phyloP scores from a whole-genome alignment of 2,888 invertebrate species.

The Stenoptilia bipunctidactyla region DNA sequence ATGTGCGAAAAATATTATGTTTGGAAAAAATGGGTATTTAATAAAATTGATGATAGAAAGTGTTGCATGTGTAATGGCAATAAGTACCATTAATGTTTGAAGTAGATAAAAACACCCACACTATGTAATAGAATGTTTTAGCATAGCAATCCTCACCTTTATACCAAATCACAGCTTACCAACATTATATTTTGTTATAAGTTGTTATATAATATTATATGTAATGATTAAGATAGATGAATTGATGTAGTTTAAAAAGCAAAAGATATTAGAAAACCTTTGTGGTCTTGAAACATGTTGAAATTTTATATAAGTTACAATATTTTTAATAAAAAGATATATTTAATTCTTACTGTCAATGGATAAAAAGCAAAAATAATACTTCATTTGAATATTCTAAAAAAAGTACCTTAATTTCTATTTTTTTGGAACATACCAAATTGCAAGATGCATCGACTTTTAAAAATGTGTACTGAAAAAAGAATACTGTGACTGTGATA shows the following conservation, averaged over 20 bases:
- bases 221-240: constrained; percentile 55
- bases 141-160: constrained; percentile 64
- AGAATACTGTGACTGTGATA: no score
- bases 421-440: no score
- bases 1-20: no score
- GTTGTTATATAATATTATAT: constrained; percentile 41
- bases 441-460: no score
- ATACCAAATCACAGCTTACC: constrained; percentile 72
- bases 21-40: no score
- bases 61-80: background rate
- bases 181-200: constrained; percentile 63
- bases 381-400: no score
- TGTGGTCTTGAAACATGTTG: constrained; percentile 44
- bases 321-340: no score
- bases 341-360: no score
- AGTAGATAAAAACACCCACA: constrained; percentile 11
- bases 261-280: constrained; percentile 39
- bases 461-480: no score
- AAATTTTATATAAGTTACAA: constrained; percentile 51
- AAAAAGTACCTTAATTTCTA: no score
- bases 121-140: constrained; percentile 30
- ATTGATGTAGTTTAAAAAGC: constrained; percentile 43
- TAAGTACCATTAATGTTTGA: constrained; percentile 1
- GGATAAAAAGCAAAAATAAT: no score
- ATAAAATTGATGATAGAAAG: no score